Conservation (phyloP, 2,113 vertebrate species). For the Gallinago jamesoni region DNA sequence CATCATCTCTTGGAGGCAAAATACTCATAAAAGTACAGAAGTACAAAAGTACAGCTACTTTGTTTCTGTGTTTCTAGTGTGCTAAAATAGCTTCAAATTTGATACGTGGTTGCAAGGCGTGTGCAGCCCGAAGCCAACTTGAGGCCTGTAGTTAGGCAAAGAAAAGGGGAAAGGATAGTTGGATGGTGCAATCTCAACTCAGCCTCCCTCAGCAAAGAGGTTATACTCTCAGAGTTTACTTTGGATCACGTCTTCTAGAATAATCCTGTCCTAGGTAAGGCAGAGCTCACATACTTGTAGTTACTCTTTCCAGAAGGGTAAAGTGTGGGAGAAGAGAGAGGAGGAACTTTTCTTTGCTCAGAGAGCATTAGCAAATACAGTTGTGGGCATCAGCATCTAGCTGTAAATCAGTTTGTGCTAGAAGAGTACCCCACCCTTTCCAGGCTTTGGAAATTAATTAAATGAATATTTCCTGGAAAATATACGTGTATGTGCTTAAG, state of each 20-base stretch:
- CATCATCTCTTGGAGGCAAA: neutral
- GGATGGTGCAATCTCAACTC: neutral
- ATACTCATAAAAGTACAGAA: neutral
- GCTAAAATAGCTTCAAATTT: neutral
- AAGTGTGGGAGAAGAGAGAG: neutral
- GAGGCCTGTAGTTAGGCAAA: neutral
- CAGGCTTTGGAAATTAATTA: neutral
- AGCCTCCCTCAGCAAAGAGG: neutral
- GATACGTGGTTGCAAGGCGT: neutral
- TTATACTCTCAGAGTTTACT: neutral
- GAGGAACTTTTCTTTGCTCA: neutral
- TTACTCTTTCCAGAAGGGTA: neutral
- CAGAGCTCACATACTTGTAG: neutral
- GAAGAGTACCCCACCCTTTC: neutral
- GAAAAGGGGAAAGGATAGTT: neutral
- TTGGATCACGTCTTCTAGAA: neutral
- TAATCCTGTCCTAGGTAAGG: neutral
- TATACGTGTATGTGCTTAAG: accelerated
- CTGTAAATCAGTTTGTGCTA: neutral
- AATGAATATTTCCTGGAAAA: neutral
- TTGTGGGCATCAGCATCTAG: neutral
- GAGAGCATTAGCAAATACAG: neutral
- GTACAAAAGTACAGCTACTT: neutral
- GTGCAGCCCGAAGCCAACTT: neutral
- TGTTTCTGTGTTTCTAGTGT: neutral